A percentile compares a stretch with the other conserved stretches of the same genome.
Conservation (phyloP, 2,888 invertebrate species). For the Ophion ellenae region DNA sequence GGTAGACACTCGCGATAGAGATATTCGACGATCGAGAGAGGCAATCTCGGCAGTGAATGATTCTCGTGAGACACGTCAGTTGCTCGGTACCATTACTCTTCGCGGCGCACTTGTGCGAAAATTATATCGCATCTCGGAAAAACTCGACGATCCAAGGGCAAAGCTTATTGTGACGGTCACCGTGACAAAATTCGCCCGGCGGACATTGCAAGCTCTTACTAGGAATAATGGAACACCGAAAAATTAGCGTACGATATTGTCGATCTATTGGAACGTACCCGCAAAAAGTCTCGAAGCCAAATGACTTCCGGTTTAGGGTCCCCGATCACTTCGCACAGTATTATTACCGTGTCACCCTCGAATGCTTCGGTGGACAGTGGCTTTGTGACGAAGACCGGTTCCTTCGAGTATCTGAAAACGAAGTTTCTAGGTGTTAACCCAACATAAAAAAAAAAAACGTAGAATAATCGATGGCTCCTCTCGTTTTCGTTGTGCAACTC, state of each 20-base stretch:
- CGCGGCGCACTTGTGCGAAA: constrained; percentile 16
- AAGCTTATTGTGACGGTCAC: neutral
- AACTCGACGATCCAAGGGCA: neutral
- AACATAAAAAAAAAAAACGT: no score
- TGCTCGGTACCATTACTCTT: constrained; percentile 35
- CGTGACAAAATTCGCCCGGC: no score
- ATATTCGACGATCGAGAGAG: constrained; percentile 43
- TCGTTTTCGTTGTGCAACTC: no score
- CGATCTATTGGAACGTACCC: constrained; percentile 85
- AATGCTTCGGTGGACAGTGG: constrained; percentile 92
- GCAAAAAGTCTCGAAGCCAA: constrained; percentile 94
- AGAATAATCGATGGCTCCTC: no score
- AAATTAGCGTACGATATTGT: neutral
- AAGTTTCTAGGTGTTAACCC: neutral
- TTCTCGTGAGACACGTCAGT: constrained; percentile 58
- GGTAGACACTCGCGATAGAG: constrained; percentile 28
- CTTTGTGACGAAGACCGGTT: constrained; percentile 93
- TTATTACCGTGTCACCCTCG: constrained; percentile 94
- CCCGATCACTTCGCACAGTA: constrained; percentile 94
- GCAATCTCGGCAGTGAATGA: constrained; percentile 20
- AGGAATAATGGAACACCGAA: no score
- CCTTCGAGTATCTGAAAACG: constrained; percentile 89
- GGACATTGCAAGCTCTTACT: no score
- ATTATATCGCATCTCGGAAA: constrained; percentile 14
- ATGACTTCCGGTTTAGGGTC: constrained; percentile 95